phyloP scores from a whole-genome alignment of 2,888 invertebrate genomes.

The Carabus problematicus region DNA sequence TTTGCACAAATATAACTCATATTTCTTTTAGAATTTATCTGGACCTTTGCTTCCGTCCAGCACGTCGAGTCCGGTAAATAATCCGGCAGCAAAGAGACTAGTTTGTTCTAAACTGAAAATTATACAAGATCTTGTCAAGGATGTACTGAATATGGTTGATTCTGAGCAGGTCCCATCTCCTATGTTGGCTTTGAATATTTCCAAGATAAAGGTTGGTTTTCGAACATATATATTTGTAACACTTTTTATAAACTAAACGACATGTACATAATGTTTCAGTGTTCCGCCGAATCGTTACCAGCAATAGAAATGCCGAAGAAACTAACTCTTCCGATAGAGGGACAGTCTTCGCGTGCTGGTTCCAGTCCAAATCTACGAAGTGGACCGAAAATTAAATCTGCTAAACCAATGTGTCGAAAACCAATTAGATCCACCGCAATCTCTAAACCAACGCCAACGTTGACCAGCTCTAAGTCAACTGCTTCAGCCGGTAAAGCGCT shows the following conservation, averaged over 20 bases:
- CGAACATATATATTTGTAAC: neutral
- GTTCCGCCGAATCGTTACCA: constrained; percentile 21
- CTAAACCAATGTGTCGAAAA: constrained; percentile 9
- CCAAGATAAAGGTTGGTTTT: constrained; percentile 14
- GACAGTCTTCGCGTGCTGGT: constrained; percentile 22
- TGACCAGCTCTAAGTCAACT: neutral
- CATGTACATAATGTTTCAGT: neutral
- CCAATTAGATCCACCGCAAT: neutral
- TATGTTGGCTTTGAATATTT: neutral
- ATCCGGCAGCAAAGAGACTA: too few relatives aligned
- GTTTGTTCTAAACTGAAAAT: constrained; percentile 6
- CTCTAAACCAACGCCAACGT: neutral
- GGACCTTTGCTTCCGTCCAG: neutral
- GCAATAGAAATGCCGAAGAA: constrained; percentile 29
- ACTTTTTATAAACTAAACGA: neutral
- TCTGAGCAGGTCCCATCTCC: neutral
- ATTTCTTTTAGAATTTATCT: constrained; percentile 10
- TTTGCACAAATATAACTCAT: neutral
- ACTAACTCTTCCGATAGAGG: constrained; percentile 16
- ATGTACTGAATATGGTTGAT: neutral
- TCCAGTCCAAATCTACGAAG: constrained; percentile 44
- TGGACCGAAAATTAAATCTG: constrained; percentile 17
- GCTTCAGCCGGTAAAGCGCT: neutral
- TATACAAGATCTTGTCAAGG: neutral
- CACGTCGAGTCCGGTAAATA: constrained; percentile 8